Evolutionary conservation across 2,113 vertebrate species (phyloP).

Genomic region (Cynopterus brachyotis): DNA sequence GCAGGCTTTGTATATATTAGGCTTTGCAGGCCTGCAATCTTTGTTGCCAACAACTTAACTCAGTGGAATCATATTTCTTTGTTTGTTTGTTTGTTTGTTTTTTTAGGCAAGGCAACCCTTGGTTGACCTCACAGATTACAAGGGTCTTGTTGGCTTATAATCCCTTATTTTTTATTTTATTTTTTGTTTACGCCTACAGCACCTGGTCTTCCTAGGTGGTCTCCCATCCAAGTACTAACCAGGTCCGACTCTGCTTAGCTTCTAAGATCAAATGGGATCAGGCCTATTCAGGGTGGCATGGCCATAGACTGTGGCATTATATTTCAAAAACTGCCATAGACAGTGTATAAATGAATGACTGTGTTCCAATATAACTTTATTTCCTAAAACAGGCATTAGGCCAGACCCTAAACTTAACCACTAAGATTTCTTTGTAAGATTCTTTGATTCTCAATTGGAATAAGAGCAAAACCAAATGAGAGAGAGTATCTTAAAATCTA

Average conservation of each 20-base stretch:
- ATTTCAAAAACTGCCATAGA: neutral
- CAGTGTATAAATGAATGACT: neutral
- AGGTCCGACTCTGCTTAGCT: too few species aligned
- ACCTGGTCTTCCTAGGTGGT: too few species aligned
- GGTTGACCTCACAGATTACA: too few species aligned
- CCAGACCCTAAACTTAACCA: neutral
- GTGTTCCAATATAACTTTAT: neutral
- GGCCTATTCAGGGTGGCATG: too few species aligned
- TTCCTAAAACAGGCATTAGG: neutral
- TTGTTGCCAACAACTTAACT: neutral
- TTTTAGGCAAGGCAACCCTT: too few species aligned
- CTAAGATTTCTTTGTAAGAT: conserved; percentile 5
- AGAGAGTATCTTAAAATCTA: neutral
- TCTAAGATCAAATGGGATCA: too few species aligned
- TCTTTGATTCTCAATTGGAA: conserved; percentile 40
- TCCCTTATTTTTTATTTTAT: too few species aligned
- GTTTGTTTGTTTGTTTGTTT: too few species aligned
- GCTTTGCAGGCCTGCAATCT: neutral
- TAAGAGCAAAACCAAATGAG: neutral
- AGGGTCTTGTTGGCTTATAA: too few species aligned
- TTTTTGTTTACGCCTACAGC: too few species aligned
- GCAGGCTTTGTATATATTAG: neutral
- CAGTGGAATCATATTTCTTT: neutral
- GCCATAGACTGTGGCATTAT: neutral
- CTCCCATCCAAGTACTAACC: too few species aligned